Conservation (phyloP, 2,888 invertebrate species). For the Coecobrya sp. region DNA sequence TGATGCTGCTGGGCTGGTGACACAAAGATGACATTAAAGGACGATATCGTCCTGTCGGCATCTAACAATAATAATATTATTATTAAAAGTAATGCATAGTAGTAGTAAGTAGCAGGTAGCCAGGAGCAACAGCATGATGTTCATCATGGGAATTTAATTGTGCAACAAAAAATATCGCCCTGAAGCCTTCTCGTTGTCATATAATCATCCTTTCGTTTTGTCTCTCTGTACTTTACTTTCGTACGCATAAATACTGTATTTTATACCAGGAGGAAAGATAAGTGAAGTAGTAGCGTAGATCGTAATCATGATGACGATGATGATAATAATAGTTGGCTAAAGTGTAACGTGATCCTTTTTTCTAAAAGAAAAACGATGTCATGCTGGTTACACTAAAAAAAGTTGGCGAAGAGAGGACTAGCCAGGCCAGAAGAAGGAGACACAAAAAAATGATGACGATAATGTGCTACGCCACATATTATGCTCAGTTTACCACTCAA, state of each 20-base stretch:
- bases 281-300: slow-evolving; percentile 7
- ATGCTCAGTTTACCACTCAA: slow-evolving; percentile 43
- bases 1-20: slow-evolving; percentile 67
- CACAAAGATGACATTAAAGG: slow-evolving; percentile 71
- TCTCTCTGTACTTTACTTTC: slow-evolving; percentile 10
- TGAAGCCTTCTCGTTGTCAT: slow-evolving; percentile 36
- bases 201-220: slow-evolving; percentile 29
- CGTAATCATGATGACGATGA: slow-evolving; percentile 8
- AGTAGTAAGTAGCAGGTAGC: slow-evolving; percentile 21
- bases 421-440: not conserved
- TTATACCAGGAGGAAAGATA: not conserved
- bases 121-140: not conserved
- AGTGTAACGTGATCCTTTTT: slow-evolving; percentile 47
- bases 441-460: not conserved
- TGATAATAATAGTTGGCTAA: not conserved
- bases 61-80: slow-evolving; percentile 25
- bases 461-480: slow-evolving; percentile 9
- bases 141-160: slow-evolving; percentile 70
- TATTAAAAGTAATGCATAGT: not conserved
- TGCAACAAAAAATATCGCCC: slow-evolving; percentile 46
- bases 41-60: slow-evolving; percentile 53
- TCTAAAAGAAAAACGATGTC: slow-evolving; percentile 4
- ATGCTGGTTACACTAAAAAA: not conserved
- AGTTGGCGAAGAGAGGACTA: slow-evolving; percentile 7
- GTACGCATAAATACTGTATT: too few species aligned